Conservation (phyloP, 2,113 vertebrate genomes). For the Mustela lutreola region DNA sequence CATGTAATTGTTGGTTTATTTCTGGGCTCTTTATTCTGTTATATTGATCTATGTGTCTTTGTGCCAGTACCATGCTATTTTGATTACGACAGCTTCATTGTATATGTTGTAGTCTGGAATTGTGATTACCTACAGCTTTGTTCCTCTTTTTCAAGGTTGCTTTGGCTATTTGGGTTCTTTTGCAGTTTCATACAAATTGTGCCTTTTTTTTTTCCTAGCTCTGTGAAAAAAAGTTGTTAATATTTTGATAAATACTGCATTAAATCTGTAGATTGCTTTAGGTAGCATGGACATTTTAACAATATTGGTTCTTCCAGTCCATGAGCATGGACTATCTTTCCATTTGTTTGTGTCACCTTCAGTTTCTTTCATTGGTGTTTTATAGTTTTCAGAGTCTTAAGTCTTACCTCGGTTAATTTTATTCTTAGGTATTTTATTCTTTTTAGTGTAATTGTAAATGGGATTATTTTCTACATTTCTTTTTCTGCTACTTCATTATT, state of each 20-base stretch:
- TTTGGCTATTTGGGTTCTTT: neutral
- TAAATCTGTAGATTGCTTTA: neutral
- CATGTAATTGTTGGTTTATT: neutral
- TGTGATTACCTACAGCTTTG: neutral
- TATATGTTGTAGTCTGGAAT: neutral
- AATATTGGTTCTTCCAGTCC: neutral
- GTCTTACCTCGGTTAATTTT: neutral
- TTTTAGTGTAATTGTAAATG: neutral
- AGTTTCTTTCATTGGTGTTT: neutral
- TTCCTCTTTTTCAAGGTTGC: neutral
- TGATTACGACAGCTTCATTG: neutral
- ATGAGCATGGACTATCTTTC: neutral
- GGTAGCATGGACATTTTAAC: neutral
- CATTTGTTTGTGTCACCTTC: neutral
- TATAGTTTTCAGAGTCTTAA: neutral
- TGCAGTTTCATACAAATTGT: neutral
- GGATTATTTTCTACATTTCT: neutral
- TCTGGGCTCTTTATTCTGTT: neutral
- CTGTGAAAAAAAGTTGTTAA: neutral
- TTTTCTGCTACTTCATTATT: neutral
- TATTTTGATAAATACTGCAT: neutral
- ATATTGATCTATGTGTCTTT: neutral
- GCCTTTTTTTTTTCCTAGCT: neutral
- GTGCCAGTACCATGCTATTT: neutral
- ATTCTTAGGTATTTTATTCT: neutral